Evolutionary conservation across 2,888 invertebrate genomes (phyloP).

Genomic region (Mythimna vitellina): DNA sequence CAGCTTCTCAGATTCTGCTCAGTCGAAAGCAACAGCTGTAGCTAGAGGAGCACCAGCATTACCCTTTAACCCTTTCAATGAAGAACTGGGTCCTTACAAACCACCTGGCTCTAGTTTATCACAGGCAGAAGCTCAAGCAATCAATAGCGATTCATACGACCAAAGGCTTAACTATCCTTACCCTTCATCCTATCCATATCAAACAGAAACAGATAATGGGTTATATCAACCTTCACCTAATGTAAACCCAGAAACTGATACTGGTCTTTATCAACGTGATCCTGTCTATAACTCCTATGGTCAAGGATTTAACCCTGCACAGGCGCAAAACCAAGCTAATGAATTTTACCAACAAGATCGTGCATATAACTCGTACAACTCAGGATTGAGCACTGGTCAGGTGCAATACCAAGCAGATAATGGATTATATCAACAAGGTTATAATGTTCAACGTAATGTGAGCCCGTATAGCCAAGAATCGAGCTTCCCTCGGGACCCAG

Average conservation of each 20-base stretch:
- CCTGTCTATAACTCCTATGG: constrained; percentile 14
- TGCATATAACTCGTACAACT: not conserved
- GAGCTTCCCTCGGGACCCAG: constrained; percentile 11
- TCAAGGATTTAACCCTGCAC: constrained; percentile 11
- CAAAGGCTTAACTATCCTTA: constrained; percentile 42
- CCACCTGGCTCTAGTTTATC: constrained; percentile 22
- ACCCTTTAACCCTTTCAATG: constrained; percentile 30
- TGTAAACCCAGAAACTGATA: constrained; percentile 11
- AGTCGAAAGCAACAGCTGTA: constrained; percentile 22
- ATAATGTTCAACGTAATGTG: constrained; percentile 1
- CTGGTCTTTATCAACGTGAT: constrained; percentile 25
- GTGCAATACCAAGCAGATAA: constrained; percentile 28
- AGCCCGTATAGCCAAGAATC: constrained; percentile 36
- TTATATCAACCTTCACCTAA: constrained; percentile 17
- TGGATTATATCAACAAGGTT: constrained; percentile 17
- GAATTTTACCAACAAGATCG: not conserved
- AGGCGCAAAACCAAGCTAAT: constrained; percentile 10
- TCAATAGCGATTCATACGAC: constrained; percentile 22
- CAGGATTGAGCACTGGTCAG: constrained; percentile 5
- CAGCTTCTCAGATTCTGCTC: constrained; percentile 5
- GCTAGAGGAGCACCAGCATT: constrained; percentile 1
- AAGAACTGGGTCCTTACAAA: constrained; percentile 38
- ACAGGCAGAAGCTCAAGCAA: constrained; percentile 35
- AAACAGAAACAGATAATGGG: constrained; percentile 41
- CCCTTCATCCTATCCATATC: constrained; percentile 31